Percentiles rank a stretch among this genome's conserved stretches.
Conservation (phyloP, 2,888 invertebrate genomes). For the Himalopsyche japonica region DNA sequence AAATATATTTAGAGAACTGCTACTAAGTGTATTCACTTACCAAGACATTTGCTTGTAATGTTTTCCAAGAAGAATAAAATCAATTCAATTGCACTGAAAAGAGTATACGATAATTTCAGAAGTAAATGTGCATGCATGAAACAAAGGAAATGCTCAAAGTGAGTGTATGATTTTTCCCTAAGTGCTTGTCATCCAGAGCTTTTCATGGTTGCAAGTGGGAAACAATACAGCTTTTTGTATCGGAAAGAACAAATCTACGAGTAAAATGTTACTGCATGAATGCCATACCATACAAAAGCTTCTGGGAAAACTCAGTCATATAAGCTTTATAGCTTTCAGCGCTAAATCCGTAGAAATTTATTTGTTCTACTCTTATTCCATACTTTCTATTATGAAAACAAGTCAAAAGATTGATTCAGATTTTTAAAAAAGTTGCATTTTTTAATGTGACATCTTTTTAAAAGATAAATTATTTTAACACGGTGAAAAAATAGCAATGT, state of each 20-base stretch:
- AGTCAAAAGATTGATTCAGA: not conserved
- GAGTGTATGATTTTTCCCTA: conserved; percentile 18
- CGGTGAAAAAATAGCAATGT: no score
- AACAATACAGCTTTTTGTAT: conserved; percentile 3
- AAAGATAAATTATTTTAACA: no score
- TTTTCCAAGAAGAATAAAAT: no score
- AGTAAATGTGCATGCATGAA: conserved; percentile 2
- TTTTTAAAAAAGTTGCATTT: no score
- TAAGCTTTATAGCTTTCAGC: not conserved
- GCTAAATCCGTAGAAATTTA: not conserved
- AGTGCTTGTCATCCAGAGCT: conserved; percentile 4
- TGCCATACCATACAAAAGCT: not conserved
- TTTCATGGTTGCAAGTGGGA: not conserved
- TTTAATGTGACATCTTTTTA: no score
- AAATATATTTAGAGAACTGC: no score
- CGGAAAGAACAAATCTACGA: not conserved
- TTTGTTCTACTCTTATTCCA: not conserved
- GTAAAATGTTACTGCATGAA: not conserved
- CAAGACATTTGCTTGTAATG: no score
- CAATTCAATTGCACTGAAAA: not conserved
- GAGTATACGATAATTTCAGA: not conserved
- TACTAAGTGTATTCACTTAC: no score
- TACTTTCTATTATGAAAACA: not conserved
- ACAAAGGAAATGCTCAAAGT: conserved; percentile 9
- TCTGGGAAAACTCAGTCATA: not conserved